A percentile compares a stretch with the other conserved stretches of the same genome.
These are phyloP conservation scores for Rhodeus uyekii DNA, from an alignment of 2,797 vertebrate species.

Conservation along the genomic window DNA sequence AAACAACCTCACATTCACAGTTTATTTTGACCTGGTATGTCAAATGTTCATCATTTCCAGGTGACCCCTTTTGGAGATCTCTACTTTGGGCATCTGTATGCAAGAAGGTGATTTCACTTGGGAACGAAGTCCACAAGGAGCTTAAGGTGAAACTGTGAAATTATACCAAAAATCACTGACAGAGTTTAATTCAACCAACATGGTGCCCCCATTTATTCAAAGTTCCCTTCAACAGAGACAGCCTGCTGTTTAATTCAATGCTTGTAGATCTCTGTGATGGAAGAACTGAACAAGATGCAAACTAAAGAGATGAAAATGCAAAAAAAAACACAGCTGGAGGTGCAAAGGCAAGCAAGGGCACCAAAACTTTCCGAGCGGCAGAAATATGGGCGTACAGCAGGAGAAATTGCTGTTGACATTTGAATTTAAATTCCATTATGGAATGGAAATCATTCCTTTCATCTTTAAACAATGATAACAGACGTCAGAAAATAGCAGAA, in stretches of 20 bases:
- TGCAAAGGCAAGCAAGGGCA: slow-evolving; percentile 56
- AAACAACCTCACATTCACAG: background rate
- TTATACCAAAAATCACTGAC: slow-evolving; percentile 14
- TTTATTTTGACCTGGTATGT: background rate
- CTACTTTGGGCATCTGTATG: background rate
- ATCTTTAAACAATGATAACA: slow-evolving; percentile 51
- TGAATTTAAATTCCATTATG: slow-evolving; percentile 60
- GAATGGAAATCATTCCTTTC: slow-evolving; percentile 55
- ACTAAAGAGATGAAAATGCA: slow-evolving; percentile 44
- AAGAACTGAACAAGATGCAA: slow-evolving; percentile 45
- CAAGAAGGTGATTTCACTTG: background rate
- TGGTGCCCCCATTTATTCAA: slow-evolving; percentile 52
- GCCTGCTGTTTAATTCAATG: slow-evolving; percentile 57
- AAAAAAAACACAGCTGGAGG: slow-evolving; percentile 40
- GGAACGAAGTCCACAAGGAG: background rate
- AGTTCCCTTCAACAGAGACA: slow-evolving; percentile 43
- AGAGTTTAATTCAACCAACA: slow-evolving; percentile 44
- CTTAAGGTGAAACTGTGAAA: slow-evolving; percentile 20
- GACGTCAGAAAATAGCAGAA: slow-evolving; percentile 29
- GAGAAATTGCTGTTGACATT: slow-evolving; percentile 52
- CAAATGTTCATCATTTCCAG: background rate
- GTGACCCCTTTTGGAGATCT: slow-evolving; percentile 3
- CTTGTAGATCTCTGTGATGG: slow-evolving; percentile 51
- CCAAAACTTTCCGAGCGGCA: slow-evolving; percentile 36
- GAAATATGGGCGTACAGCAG: slow-evolving; percentile 23